Base-by-base conservation (phyloP, 92 coral and sea anemone species). In the Epizoanthus scotinus region DNA sequence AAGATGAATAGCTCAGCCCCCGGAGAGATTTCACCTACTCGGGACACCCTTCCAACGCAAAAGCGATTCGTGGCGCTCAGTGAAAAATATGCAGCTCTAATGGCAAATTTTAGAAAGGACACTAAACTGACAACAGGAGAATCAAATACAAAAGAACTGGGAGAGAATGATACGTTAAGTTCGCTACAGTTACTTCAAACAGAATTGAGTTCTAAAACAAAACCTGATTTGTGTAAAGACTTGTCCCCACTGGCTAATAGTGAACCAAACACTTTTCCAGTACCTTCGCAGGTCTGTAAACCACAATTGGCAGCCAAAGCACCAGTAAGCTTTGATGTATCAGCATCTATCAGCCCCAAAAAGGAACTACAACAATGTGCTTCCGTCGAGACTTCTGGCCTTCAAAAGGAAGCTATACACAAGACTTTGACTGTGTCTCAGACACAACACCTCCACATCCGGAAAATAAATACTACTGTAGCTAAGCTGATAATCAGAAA, bases 71-170 rank as follows among this genome's bases (percentile, higher is more conserved):
- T 55, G 21, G 81, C 69, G 6, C 81, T 75, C 12, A 75, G 81
- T 38, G 81, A 58, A 12, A 75, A 75, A 59, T 75, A 75, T 25
- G 81, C 66, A 59, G 26, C 81, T 58, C 25, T 75, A 34, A 75
- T 75, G 81, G 81, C 81, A 24, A 75, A 75, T 25, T 75, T 75
- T 60, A 75, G 54, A 15, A 75, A 75, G 26, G 68, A 59, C 40
- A n/a, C 10, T n/a, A 59, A 36, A 40, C 8, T 36, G 25, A 75
- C 58, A 40, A 57, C n/a, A 21, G 62, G 42, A 58, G 81, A 36
- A 59, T 12, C 49, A 58, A 75, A 57, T 25, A 75, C 40, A 15
- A 59, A 60, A 58, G 81, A 75, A 13, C 15, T 20, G 1, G 63
- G 27, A 14, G n/a, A n/a, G 24, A 60, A 34, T 13, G 44, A 34